Conservation (phyloP, 2,797 vertebrate genomes). For the Erpetoichthys calabaricus region DNA sequence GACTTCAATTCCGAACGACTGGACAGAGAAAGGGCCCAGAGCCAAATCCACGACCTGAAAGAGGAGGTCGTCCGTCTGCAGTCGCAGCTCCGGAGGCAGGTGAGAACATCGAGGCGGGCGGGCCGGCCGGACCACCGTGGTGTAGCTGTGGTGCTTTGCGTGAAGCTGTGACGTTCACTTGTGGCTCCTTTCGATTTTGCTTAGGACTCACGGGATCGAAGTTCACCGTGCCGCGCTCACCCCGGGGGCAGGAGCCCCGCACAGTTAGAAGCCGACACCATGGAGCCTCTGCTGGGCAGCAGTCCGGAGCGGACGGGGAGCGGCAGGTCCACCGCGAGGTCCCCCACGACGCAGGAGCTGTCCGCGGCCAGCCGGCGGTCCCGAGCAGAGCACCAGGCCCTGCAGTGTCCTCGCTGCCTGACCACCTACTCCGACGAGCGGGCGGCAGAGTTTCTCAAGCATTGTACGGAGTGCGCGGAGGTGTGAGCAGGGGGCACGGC, state of each 20-base stretch:
- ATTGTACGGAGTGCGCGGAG: slow-evolving; percentile 66
- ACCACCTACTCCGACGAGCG: slow-evolving; percentile 56
- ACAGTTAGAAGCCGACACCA: slow-evolving; percentile 27
- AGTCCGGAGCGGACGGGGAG: slow-evolving; percentile 26
- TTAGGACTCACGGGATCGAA: slow-evolving; percentile 39
- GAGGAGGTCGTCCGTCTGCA: slow-evolving; percentile 56
- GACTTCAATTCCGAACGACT: slow-evolving; percentile 81
- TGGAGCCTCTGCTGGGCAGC: slow-evolving; percentile 37
- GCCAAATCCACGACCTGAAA: slow-evolving; percentile 67
- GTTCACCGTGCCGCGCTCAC: slow-evolving; percentile 39
- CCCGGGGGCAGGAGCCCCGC: slow-evolving; percentile 39
- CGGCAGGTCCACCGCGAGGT: slow-evolving; percentile 18
- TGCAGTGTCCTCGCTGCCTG: slow-evolving; percentile 74
- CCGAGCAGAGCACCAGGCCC: slow-evolving; percentile 22
- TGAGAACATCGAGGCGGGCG: slow-evolving; percentile 24
- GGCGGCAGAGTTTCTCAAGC: slow-evolving; percentile 62
- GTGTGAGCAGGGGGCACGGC: slow-evolving; percentile 23
- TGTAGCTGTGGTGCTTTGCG: too few relatives aligned
- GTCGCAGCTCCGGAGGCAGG: slow-evolving; percentile 57
- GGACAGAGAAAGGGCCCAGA: slow-evolving; percentile 79
- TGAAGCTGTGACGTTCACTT: not conserved
- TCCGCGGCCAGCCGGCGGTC: slow-evolving; percentile 6
- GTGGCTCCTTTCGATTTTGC: slow-evolving; percentile 9
- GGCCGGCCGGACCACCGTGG: not conserved
- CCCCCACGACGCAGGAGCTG: slow-evolving; percentile 19